Conservation (phyloP, 2,797 vertebrate species). For the Apodemus agrarius region DNA sequence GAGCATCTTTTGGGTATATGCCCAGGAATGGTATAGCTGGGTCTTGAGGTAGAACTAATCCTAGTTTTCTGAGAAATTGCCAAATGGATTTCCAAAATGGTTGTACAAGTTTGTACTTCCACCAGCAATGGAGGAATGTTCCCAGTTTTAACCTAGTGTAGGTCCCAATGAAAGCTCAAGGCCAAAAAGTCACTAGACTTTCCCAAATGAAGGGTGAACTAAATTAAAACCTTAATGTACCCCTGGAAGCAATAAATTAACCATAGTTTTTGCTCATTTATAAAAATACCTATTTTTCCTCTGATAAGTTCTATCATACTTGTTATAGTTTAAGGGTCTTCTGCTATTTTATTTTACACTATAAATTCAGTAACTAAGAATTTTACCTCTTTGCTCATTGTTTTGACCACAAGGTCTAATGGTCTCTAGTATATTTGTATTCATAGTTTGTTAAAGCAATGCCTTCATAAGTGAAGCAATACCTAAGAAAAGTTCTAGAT, state of each 20-base stretch:
- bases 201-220: constrained; percentile 10
- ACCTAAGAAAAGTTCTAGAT: neutral
- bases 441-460: constrained; percentile 47
- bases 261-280: neutral
- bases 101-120: neutral
- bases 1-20: neutral
- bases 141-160: neutral
- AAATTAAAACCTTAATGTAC: constrained; percentile 65
- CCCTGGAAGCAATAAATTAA: neutral
- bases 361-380: neutral
- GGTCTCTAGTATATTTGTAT: neutral
- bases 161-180: constrained; percentile 55
- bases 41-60: neutral
- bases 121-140: neutral
- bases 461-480: neutral
- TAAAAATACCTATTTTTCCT: neutral
- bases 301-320: neutral
- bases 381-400: neutral
- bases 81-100: neutral
- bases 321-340: neutral
- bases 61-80: neutral
- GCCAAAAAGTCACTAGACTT: constrained; percentile 60
- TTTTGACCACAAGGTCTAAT: neutral
- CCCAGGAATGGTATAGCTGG: neutral
- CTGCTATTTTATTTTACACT: neutral